Conservation (phyloP, 2,113 vertebrate genomes). For the Alosa alosa region DNA sequence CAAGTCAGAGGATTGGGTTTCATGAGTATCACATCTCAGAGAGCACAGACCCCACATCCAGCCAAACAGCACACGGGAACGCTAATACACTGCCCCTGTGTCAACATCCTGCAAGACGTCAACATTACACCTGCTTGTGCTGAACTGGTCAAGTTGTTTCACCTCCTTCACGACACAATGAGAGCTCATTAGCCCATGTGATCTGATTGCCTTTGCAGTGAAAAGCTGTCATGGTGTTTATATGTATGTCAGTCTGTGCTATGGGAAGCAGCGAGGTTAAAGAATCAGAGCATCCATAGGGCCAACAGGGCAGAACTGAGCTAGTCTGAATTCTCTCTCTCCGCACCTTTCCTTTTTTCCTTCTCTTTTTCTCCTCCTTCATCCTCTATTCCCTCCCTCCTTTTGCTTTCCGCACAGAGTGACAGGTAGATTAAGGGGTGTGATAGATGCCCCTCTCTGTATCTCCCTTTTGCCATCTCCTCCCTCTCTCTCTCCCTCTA, state of each 20-base stretch:
- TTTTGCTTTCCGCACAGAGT: conserved; percentile 59
- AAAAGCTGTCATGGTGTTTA: neutral
- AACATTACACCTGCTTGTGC: neutral
- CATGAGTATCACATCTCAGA: neutral
- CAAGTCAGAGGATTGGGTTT: neutral
- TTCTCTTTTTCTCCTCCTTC: conserved; percentile 13
- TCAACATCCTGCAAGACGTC: neutral
- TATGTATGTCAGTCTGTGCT: neutral
- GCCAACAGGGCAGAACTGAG: conserved; percentile 6
- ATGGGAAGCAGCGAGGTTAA: neutral
- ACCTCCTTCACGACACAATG: neutral
- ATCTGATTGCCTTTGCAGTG: neutral
- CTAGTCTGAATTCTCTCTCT: conserved; percentile 3
- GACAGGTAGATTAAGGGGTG: conserved; percentile 78
- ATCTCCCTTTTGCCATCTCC: conserved; percentile 59
- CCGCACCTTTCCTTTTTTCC: neutral
- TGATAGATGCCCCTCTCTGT: conserved; percentile 72
- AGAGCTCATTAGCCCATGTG: neutral
- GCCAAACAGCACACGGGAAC: neutral
- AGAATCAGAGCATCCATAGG: neutral
- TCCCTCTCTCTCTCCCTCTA: conserved; percentile 58
- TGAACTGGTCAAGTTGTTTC: neutral
- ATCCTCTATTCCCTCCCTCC: conserved; percentile 16
- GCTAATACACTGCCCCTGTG: neutral
- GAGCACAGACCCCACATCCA: neutral